phyloP scores from a whole-genome alignment of 2,888 invertebrate genomes.

The Synanthedon myopaeformis region DNA sequence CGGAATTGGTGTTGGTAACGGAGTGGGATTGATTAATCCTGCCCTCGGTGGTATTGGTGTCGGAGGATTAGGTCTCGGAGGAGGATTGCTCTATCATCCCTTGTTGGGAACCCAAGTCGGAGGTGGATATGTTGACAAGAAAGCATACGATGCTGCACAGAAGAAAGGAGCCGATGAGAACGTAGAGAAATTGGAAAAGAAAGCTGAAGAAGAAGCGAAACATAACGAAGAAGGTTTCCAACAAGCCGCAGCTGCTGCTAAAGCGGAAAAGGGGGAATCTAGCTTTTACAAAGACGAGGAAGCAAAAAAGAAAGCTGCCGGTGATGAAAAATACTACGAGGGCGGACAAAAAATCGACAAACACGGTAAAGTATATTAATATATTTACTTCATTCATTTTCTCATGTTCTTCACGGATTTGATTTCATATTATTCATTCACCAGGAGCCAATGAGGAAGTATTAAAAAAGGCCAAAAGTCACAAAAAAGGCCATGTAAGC shows the following conservation, averaged over 20 bases:
- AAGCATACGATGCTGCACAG: conserved; percentile 67
- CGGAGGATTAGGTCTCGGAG: conserved; percentile 30
- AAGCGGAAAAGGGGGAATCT: conserved; percentile 65
- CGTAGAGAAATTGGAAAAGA: conserved; percentile 65
- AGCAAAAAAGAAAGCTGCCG: conserved; percentile 70
- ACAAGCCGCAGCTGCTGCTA: conserved; percentile 66
- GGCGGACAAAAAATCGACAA: conserved; percentile 70
- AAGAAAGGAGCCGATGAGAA: conserved; percentile 70
- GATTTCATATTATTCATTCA: neutral
- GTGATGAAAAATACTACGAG: conserved; percentile 71
- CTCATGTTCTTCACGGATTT: no score
- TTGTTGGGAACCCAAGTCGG: conserved; percentile 47
- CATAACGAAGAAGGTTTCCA: conserved; percentile 70
- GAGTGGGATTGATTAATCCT: conserved; percentile 36
- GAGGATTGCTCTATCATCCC: conserved; percentile 51
- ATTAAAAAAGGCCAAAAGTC: conserved; percentile 67
- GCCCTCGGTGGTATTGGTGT: conserved; percentile 43
- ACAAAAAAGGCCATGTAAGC: conserved; percentile 74
- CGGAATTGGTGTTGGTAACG: conserved; percentile 22
- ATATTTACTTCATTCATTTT: neutral
- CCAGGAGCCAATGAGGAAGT: conserved; percentile 67
- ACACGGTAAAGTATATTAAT: conserved; percentile 46
- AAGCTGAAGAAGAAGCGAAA: conserved; percentile 65
- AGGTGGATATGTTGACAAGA: conserved; percentile 66
- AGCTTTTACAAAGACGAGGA: conserved; percentile 66